Evolutionary conservation across 2,797 vertebrate genomes (phyloP).

Genomic region (Typhlichthys eigenmanni): DNA sequence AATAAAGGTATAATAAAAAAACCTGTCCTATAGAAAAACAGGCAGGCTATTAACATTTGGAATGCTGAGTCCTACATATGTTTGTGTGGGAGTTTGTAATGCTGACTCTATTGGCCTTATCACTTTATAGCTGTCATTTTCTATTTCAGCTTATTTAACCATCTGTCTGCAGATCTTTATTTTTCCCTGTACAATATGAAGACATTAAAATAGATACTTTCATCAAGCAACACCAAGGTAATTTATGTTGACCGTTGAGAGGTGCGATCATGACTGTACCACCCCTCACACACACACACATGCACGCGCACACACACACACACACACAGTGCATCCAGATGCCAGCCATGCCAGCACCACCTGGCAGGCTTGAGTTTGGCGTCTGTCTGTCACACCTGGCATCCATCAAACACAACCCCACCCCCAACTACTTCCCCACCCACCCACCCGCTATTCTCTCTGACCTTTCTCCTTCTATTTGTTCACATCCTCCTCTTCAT

Average conservation of each 20-base stretch:
- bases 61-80: too few relatives aligned
- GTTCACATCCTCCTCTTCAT: constrained; percentile 1
- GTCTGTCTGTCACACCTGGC: constrained; percentile 62
- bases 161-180: background rate
- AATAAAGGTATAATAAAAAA: too few relatives aligned
- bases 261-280: background rate
- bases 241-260: too few relatives aligned
- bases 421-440: constrained; percentile 41
- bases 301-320: constrained; percentile 9
- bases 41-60: too few relatives aligned
- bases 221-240: too few relatives aligned
- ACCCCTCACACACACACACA: background rate
- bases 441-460: constrained; percentile 46
- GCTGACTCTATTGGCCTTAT: too few relatives aligned
- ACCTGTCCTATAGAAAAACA: too few relatives aligned
- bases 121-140: too few relatives aligned
- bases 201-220: too few relatives aligned
- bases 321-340: constrained; percentile 43
- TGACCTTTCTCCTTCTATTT: constrained; percentile 49
- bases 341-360: constrained; percentile 50
- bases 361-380: constrained; percentile 50
- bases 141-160: too few relatives aligned
- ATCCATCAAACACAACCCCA: constrained; percentile 36
- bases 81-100: too few relatives aligned
- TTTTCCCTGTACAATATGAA: background rate